Evolutionary conservation across 2,888 invertebrate species (phyloP).

Genomic region (Drosophila robusta): DNA sequence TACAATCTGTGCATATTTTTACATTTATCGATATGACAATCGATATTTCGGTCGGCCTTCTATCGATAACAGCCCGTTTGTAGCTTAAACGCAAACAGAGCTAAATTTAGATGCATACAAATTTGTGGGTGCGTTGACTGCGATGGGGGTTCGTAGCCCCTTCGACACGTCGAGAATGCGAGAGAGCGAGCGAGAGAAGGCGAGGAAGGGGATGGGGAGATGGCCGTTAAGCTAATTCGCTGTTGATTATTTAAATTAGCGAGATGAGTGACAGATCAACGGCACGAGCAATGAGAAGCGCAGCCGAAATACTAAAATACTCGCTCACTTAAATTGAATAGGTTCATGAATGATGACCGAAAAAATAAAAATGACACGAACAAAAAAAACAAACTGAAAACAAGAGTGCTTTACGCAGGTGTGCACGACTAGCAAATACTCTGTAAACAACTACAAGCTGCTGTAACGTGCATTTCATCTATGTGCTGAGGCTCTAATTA

Average conservation of each 20-base stretch:
- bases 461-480: too few species aligned
- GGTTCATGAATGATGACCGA: slow-evolving; percentile 62
- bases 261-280: slow-evolving; percentile 72
- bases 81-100: slow-evolving; percentile 1
- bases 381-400: slow-evolving; percentile 24
- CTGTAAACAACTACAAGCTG: neutral
- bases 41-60: neutral
- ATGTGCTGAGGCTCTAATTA: too few species aligned
- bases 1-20: too few species aligned
- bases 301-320: slow-evolving; percentile 31
- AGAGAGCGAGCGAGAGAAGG: slow-evolving; percentile 3
- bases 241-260: slow-evolving; percentile 79
- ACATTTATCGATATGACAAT: neutral
- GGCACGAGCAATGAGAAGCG: slow-evolving; percentile 31
- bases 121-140: slow-evolving; percentile 54
- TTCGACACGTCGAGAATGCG: neutral
- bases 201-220: neutral
- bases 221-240: slow-evolving; percentile 56
- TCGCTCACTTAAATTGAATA: slow-evolving; percentile 64
- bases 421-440: neutral
- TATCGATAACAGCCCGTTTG: neutral
- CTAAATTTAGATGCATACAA: slow-evolving; percentile 36
- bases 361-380: slow-evolving; percentile 12
- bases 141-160: slow-evolving; percentile 50
- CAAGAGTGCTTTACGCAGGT: neutral